Conservation (phyloP, 1,140 invertebrate genomes). For the Drosophila rufa region DNA sequence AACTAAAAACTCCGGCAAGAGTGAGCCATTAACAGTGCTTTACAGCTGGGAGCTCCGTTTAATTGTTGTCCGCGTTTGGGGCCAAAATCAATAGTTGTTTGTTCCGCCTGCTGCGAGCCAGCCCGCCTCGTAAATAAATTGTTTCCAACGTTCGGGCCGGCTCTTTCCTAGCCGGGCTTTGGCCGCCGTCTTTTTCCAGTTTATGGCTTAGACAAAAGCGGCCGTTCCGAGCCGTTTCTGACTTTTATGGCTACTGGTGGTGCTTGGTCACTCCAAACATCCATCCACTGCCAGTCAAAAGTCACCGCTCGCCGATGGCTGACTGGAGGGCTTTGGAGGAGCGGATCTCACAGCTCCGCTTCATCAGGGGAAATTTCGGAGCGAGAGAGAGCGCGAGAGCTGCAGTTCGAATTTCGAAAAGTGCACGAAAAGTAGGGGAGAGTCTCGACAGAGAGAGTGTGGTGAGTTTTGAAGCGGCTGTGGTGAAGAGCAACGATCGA, state of each 20-base stretch:
- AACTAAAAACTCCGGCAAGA: conserved; percentile 30
- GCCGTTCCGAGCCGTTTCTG: conserved; percentile 55
- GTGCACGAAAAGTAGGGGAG: conserved; percentile 41
- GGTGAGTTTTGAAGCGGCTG: conserved; percentile 54
- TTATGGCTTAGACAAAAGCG: conserved; percentile 73
- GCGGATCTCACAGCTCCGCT: conserved; percentile 10
- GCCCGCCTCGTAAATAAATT: conserved; percentile 72
- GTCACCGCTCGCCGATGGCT: conserved; percentile 21
- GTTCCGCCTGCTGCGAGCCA: conserved; percentile 65
- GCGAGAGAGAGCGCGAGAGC: conserved; percentile 5
- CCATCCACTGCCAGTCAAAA: conserved; percentile 53
- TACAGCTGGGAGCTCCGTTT: conserved; percentile 68
- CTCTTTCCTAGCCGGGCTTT: conserved; percentile 23
- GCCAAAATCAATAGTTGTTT: conserved; percentile 69
- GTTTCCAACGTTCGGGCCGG: conserved; percentile 25
- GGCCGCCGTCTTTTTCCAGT: conserved; percentile 42
- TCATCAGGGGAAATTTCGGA: conserved; percentile 23
- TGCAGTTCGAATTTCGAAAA: conserved; percentile 72
- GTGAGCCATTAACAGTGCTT: conserved; percentile 75
- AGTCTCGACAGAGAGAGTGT: conserved; percentile 9
- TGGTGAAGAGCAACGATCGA: conserved; percentile 53
- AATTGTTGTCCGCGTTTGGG: conserved; percentile 64
- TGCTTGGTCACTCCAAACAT: conserved; percentile 47
- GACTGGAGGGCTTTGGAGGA: conserved; percentile 9
- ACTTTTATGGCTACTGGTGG: conserved; percentile 69